A percentile compares a stretch with the other conserved stretches of the same genome.
Conservation (phyloP, 1,140 invertebrate genomes). For the Leguminivora glycinivorella region DNA sequence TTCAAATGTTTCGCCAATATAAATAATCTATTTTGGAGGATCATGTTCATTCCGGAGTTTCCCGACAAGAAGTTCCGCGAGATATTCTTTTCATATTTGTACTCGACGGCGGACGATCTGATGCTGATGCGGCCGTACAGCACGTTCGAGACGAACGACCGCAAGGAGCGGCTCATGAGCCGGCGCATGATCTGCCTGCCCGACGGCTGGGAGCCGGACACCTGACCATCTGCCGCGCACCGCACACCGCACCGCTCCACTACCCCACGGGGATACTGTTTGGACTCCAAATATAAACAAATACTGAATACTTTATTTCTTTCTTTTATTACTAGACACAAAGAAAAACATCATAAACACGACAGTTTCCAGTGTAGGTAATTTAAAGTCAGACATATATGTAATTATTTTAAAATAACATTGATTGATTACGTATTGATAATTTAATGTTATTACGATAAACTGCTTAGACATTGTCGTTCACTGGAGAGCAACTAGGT, state of each 20-base stretch:
- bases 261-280: neutral
- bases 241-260: neutral
- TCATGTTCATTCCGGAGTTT: conserved; percentile 63
- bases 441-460: conserved; percentile 69
- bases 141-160: conserved; percentile 48
- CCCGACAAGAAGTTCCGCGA: conserved; percentile 68
- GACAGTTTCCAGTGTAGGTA: conserved; percentile 25
- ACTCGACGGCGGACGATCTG: conserved; percentile 52
- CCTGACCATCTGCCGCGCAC: neutral
- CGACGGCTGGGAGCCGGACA: conserved; percentile 39
- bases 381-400: conserved; percentile 25
- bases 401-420: conserved; percentile 49
- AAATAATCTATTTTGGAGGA: conserved; percentile 63
- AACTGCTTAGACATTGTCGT: conserved; percentile 62
- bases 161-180: conserved; percentile 41
- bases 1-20: conserved; percentile 58
- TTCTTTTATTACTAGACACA: conserved; percentile 28
- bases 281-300: neutral
- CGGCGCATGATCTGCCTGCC: conserved; percentile 57
- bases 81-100: conserved; percentile 69
- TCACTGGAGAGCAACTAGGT: conserved; percentile 69
- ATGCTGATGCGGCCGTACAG: conserved; percentile 65
- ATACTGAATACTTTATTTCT: conserved; percentile 19
- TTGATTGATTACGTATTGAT: conserved; percentile 57
- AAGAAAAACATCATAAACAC: conserved; percentile 29